Conservation (phyloP, 37 sponge, comb jelly and placozoan genomes). For the Cliona cf. orientalis region DNA sequence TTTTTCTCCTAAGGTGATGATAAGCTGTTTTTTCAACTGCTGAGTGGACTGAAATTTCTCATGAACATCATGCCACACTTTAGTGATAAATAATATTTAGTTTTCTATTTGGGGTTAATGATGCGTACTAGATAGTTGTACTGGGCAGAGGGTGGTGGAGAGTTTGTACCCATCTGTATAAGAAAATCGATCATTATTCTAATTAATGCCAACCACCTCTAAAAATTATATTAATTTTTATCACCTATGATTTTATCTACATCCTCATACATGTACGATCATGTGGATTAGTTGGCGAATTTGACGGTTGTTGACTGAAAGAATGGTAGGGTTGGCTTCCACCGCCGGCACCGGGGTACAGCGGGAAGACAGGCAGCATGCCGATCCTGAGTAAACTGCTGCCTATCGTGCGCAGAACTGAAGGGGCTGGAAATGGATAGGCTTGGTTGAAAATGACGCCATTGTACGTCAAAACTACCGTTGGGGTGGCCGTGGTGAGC, state of each 20-base stretch:
- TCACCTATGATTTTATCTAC: neutral
- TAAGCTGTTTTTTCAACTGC: neutral
- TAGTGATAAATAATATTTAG: conserved; percentile 22
- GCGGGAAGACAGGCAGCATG: neutral
- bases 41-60: neutral
- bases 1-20: conserved; percentile 8
- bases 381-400: no score
- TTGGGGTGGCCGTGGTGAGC: neutral
- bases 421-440: neutral
- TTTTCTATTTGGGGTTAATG: conserved; percentile 2
- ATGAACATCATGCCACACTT: conserved; percentile 19
- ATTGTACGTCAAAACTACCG: neutral
- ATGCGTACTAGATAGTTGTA: neutral
- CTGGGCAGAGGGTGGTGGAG: neutral
- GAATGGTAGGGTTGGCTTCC: neutral
- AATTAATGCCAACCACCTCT: neutral
- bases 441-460: neutral
- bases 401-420: no score
- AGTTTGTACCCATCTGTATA: neutral
- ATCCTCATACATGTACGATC: neutral
- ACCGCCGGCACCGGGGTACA: no score
- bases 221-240: neutral
- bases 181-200: neutral
- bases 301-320: neutral
- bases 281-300: neutral